Evolutionary conservation across 92 coral and sea anemone species (phyloP).

Genomic region (Isaurus tuberculatus): DNA sequence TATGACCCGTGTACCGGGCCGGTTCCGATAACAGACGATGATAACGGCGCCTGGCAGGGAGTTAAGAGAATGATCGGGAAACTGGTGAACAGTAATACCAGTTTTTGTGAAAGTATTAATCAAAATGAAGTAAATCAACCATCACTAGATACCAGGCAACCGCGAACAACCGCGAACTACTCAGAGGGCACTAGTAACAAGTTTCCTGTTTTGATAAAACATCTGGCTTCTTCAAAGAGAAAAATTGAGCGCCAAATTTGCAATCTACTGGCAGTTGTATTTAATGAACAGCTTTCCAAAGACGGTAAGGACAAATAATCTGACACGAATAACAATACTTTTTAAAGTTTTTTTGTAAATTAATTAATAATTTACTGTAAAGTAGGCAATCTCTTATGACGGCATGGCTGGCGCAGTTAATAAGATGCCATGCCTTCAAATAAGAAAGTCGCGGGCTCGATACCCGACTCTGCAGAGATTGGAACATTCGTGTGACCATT

Average conservation of each 20-base stretch:
- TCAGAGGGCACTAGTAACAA: background rate
- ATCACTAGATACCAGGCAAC: conserved; percentile 11
- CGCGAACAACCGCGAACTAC: background rate
- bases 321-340: no score
- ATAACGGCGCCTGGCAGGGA: conserved; percentile 42
- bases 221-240: conserved; percentile 72
- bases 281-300: conserved; percentile 78
- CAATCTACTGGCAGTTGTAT: conserved; percentile 66
- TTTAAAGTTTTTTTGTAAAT: no score
- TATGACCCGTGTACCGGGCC: conserved; percentile 63
- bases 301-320: conserved; percentile 37
- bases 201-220: conserved; percentile 45
- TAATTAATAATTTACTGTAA: no score
- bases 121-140: background rate
- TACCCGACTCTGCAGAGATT: no score
- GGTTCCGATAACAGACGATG: conserved; percentile 37
- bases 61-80: conserved; percentile 43
- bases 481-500: no score
- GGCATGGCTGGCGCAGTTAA: no score
- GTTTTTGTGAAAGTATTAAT: background rate
- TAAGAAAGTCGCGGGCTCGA: no score
- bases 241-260: conserved; percentile 82
- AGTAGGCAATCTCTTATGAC: no score
- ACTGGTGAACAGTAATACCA: conserved; percentile 35
- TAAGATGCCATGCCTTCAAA: no score